Conservation (phyloP, 2,888 invertebrate genomes). For the Cremastinae sp. region DNA sequence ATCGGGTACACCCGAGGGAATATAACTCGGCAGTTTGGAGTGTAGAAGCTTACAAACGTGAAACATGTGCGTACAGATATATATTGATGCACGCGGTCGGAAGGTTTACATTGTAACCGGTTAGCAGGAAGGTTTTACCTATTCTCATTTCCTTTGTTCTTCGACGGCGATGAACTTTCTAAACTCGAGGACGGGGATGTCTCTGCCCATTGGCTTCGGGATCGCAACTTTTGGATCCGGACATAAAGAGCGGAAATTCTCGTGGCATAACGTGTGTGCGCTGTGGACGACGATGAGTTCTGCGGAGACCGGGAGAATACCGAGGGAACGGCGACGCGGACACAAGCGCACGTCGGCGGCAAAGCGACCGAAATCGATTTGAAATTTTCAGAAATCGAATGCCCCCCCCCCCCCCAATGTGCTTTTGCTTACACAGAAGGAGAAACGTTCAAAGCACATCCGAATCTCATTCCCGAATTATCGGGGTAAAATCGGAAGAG, state of each 20-base stretch:
- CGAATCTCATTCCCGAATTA: constrained; percentile 54
- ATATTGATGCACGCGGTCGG: background rate
- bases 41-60: constrained; percentile 8
- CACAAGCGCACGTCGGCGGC: constrained; percentile 8
- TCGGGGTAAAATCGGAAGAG: constrained; percentile 37
- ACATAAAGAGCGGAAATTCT: background rate
- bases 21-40: constrained; percentile 42
- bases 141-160: constrained; percentile 61
- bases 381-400: constrained; percentile 48
- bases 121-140: constrained; percentile 49
- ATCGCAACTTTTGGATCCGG: constrained; percentile 37
- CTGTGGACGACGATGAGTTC: constrained; percentile 30
- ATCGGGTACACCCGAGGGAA: constrained; percentile 34
- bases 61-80: constrained; percentile 2
- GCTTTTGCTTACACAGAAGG: no score
- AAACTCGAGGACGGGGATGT: constrained; percentile 54
- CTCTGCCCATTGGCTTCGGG: constrained; percentile 53
- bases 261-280: constrained; percentile 2
- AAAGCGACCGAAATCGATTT: constrained; percentile 1
- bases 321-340: constrained; percentile 1
- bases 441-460: constrained; percentile 40
- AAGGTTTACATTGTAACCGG: constrained; percentile 30
- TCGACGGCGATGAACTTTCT: constrained; percentile 59
- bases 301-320: constrained; percentile 4
- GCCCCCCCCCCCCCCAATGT: background rate